Conservation (phyloP, 2,113 vertebrate genomes). For the Gobiocypris rarus region DNA sequence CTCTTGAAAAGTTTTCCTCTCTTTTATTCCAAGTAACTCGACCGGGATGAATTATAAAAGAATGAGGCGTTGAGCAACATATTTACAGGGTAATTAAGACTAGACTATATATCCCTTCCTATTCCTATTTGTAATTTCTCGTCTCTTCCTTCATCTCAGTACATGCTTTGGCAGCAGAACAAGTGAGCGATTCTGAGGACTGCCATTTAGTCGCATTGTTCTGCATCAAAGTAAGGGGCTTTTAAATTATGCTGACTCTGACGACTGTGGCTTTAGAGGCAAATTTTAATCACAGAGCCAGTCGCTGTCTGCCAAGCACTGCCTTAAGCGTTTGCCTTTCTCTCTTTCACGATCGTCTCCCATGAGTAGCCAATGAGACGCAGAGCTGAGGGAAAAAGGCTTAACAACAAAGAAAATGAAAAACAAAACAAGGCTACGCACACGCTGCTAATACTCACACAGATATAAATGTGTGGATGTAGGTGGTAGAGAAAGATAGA, state of each 20-base stretch:
- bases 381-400: conserved; percentile 29
- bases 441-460: background rate
- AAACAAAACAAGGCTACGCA: conserved; percentile 8
- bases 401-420: conserved; percentile 34
- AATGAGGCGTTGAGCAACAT: conserved; percentile 33
- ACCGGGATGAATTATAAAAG: conserved; percentile 47
- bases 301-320: conserved; percentile 52
- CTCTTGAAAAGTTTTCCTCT: conserved; percentile 26
- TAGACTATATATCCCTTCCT: conserved; percentile 52
- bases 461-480: conserved; percentile 18
- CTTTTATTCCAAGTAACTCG: conserved; percentile 37
- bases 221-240: conserved; percentile 57
- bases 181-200: conserved; percentile 49
- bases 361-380: conserved; percentile 29
- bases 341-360: conserved; percentile 43
- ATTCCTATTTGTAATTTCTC: conserved; percentile 33
- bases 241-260: conserved; percentile 61
- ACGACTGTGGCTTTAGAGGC: conserved; percentile 51
- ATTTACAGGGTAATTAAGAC: conserved; percentile 59
- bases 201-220: conserved; percentile 58
- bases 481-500: conserved; percentile 17
- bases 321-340: conserved; percentile 47
- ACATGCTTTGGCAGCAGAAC: conserved; percentile 47
- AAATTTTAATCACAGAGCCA: conserved; percentile 59
- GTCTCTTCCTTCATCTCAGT: conserved; percentile 13